Conservation (phyloP, 1,140 invertebrate species). For the Tetramorium simillimum region DNA sequence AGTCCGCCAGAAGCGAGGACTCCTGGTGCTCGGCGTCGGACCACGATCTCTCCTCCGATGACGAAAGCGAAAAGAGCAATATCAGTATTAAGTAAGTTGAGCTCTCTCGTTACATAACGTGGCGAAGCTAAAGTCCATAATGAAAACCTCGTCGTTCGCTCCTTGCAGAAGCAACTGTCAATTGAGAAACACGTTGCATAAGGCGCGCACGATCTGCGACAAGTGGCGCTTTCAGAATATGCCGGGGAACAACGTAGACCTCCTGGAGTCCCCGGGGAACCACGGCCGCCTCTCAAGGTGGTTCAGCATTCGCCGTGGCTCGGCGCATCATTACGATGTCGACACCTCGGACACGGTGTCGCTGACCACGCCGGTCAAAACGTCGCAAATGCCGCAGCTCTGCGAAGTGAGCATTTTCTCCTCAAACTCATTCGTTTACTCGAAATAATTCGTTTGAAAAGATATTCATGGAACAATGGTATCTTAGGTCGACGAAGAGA, state of each 20-base stretch:
- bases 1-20: conserved; percentile 86
- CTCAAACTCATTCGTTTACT: background rate
- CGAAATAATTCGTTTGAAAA: background rate
- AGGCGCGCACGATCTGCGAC: conserved; percentile 89
- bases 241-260: conserved; percentile 79
- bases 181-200: conserved; percentile 89
- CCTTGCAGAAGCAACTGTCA: conserved; percentile 88
- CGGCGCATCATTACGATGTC: conserved; percentile 92
- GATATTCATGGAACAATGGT: background rate
- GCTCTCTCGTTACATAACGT: conserved; percentile 19
- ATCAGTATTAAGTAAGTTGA: conserved; percentile 86
- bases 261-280: conserved; percentile 86
- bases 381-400: conserved; percentile 90
- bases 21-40: conserved; percentile 88
- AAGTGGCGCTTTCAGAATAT: conserved; percentile 88
- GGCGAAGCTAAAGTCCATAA: conserved; percentile 5
- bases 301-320: conserved; percentile 93
- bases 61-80: conserved; percentile 87
- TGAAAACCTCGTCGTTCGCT: conserved; percentile 39
- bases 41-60: conserved; percentile 87
- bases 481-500: conserved; percentile 87
- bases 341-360: conserved; percentile 83
- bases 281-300: conserved; percentile 91
- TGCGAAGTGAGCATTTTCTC: conserved; percentile 87
- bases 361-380: conserved; percentile 81